Base-by-base conservation (phyloP, 2,888 invertebrate species). In the Bedellia somnulentella region DNA sequence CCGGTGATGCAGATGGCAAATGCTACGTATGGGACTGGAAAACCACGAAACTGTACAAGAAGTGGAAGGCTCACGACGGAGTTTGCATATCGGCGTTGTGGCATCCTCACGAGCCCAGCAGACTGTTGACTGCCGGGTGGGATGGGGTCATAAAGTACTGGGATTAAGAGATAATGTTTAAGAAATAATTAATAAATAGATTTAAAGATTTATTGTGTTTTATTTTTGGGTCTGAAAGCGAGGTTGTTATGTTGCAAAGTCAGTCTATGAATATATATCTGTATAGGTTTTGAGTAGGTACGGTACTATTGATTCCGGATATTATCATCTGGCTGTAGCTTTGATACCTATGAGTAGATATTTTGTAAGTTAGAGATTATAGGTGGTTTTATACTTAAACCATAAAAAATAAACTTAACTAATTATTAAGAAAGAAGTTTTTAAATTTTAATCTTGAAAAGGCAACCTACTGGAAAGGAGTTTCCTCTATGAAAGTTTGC, bases 21-120 rank as follows among this genome's bases (percentile, higher is more conserved):
- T 87, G 95, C 47, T 98, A 94, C 63, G 86, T 99, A 25, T 99
- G 99, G 99, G 98, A 99, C 57, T 99, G 98, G 98, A 98, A 98
- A 60, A 95, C 97, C 0, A 98, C 98, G 38, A 96, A 97, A 70
- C 78, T 99, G 37, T 95, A 93, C 67, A 95, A 93, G 61, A 97
- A 96, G 57, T 98, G 99, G 93, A 97, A 98, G 63, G 99, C 99
- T 0, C 99, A 99, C 57, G 97, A 99, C 44, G 93, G 93, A 35
- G 97, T 98, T 10, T 98, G 98, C 56, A 97, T 97, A 37, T 83
- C 87, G 10, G 85, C 87, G 0, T 75, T 98, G 10, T 99, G 99
- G 99, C 98, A 99, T 77, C 99, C 99, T 0, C 98, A 99, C 54
- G 99, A 99, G 61, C 91, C 97, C 2, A 96, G 96, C 52, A 91